Conservation (phyloP, 2,797 vertebrate genomes). For the Catamblyrhynchus diadema region DNA sequence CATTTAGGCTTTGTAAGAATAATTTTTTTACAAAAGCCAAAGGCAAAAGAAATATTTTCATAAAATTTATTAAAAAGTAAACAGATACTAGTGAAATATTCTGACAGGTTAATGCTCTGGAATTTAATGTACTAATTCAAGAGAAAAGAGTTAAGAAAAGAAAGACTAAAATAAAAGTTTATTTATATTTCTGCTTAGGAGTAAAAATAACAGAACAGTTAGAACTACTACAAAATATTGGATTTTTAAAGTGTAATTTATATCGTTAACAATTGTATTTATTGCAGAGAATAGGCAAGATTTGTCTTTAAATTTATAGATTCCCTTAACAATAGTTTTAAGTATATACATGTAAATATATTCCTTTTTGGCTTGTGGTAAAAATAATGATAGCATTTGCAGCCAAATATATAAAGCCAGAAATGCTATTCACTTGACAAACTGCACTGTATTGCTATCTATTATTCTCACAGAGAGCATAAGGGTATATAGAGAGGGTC, state of each 20-base stretch:
- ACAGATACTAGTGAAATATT: background rate
- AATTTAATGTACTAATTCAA: background rate
- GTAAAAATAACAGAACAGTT: background rate
- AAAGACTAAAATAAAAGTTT: background rate
- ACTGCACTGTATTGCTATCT: constrained; percentile 33
- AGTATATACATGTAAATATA: constrained; percentile 54
- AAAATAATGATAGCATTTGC: constrained; percentile 59
- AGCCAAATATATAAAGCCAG: constrained; percentile 62
- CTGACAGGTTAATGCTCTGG: background rate
- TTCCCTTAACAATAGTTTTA: constrained; percentile 30
- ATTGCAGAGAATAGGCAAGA: background rate
- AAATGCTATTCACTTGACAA: constrained; percentile 63
- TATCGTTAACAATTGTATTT: background rate
- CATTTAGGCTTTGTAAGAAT: background rate
- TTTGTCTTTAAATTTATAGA: constrained; percentile 3
- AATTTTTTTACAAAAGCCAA: background rate
- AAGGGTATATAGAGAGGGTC: constrained; percentile 20
- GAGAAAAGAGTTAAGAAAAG: background rate
- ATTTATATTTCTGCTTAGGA: background rate
- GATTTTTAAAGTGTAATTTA: background rate
- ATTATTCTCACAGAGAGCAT: constrained; percentile 62
- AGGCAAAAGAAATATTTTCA: constrained; percentile 9
- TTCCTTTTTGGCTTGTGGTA: background rate
- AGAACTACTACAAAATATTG: background rate
- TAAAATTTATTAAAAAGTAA: background rate